These are phyloP conservation scores for Opisthograptis luteolata DNA, from an alignment of 2,888 invertebrate species.

Conservation along the genomic window DNA sequence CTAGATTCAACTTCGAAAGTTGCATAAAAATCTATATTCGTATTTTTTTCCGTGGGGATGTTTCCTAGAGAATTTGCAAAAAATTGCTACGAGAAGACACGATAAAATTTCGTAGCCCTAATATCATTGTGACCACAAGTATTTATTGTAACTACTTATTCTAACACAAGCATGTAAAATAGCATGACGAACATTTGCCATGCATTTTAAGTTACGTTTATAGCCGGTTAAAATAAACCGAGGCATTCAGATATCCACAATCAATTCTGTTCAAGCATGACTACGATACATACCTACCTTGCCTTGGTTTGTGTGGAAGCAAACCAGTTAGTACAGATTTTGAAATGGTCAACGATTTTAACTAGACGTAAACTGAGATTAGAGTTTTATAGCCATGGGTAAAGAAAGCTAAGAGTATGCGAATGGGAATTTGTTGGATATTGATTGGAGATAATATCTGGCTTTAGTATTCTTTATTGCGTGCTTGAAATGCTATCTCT, in stretches of 20 bases:
- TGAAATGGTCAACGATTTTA: conserved; percentile 73
- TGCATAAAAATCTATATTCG: too few species aligned
- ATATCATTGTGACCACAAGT: too few species aligned
- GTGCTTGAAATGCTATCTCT: too few species aligned
- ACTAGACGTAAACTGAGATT: conserved; percentile 71
- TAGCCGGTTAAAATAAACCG: conserved; percentile 57
- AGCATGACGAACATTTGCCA: conserved; percentile 46
- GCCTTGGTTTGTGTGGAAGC: conserved; percentile 7
- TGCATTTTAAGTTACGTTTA: conserved; percentile 46
- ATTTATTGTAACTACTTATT: conserved; percentile 2
- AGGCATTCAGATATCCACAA: conserved; percentile 57
- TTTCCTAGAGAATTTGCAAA: too few species aligned
- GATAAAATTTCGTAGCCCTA: too few species aligned
- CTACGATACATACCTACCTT: conserved; percentile 29
- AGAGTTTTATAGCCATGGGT: conserved; percentile 49
- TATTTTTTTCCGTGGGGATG: too few species aligned
- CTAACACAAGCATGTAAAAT: conserved; percentile 29
- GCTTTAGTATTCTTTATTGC: too few species aligned
- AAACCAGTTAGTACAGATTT: conserved; percentile 56
- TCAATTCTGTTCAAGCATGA: conserved; percentile 53
- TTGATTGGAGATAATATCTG: too few species aligned
- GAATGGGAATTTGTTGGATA: background rate
- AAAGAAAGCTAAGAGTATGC: background rate
- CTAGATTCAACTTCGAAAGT: too few species aligned
- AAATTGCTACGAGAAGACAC: too few species aligned